Conservation (phyloP, 1,140 invertebrate genomes). For the Bombus fervidus region DNA sequence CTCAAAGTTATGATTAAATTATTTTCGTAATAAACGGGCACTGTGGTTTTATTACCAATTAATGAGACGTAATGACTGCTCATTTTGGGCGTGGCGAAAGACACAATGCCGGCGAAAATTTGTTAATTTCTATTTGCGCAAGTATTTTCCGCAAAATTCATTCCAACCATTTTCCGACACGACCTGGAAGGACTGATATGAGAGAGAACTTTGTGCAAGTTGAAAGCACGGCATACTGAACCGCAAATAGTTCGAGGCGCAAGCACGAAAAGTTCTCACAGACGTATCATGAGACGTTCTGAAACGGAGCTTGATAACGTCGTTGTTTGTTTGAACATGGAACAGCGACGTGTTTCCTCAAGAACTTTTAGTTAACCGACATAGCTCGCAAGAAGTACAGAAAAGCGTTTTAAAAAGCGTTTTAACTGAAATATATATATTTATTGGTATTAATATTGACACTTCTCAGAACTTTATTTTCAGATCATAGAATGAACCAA, state of each 20-base stretch:
- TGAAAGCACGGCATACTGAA: slow-evolving; percentile 53
- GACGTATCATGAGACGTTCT: slow-evolving; percentile 64
- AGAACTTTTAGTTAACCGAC: slow-evolving; percentile 51
- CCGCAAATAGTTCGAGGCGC: slow-evolving; percentile 59
- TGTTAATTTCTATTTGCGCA: slow-evolving; percentile 41
- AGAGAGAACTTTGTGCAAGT: slow-evolving; percentile 60
- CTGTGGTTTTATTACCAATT: slow-evolving; percentile 24
- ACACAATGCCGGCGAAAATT: slow-evolving; percentile 11
- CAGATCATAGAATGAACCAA: background rate
- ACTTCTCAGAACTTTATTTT: background rate
- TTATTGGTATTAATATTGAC: too few relatives aligned
- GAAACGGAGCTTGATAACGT: slow-evolving; percentile 61
- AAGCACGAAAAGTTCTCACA: slow-evolving; percentile 62
- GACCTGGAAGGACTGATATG: slow-evolving; percentile 55
- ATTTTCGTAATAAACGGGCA: background rate
- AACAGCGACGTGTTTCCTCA: slow-evolving; percentile 44
- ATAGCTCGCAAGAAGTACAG: background rate
- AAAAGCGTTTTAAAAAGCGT: slow-evolving; percentile 11
- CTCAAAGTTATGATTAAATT: slow-evolving; percentile 5
- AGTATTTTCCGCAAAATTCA: slow-evolving; percentile 43
- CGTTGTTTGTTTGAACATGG: slow-evolving; percentile 54
- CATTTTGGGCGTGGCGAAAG: background rate
- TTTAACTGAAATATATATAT: background rate
- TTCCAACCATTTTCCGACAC: slow-evolving; percentile 29
- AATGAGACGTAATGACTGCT: background rate